Evolutionary conservation across 2,113 vertebrate species (phyloP), one percentile per base, ranked within the genome.

Genomic region (Alces alces): DNA sequence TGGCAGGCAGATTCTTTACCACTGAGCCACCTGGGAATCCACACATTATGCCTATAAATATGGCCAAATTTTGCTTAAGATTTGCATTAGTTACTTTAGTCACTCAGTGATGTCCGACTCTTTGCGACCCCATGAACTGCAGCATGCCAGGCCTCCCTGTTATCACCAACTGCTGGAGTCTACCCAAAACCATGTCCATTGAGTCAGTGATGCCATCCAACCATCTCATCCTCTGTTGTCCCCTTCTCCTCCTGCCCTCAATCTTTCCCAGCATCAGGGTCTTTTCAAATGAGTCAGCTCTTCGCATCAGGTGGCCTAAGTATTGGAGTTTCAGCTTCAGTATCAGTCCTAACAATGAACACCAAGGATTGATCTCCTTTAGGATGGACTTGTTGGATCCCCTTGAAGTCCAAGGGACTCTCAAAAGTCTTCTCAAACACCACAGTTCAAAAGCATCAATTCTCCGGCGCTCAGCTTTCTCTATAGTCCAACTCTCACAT

Each of bases 71-170:
- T 70, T 70, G 19, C n/a, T 36, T 39, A 36, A 23, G 66, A 23
- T 70, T 70, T 70, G 19, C n/a, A 70, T 70, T 70, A 70, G 19
- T 70, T 21, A 39, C n/a, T 70, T 70, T n/a, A 39, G 66, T 70
- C 21, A n/a, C n/a, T 70, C 66, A 70, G 5, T 70, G 0, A 0
- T 23, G n/a, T 39, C 66, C 0, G 0, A 39, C 19, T 70, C 19
- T 36, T 70, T 70, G 66, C 0, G 1, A 23, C 19, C 2, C n/a
- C n/a, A 70, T 23, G 10, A 70, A 70, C n/a, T 9, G 21, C n/a
- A 70, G 66, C 19, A 70, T 0, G 0, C 19, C 10, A 70, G 66
- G 19, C n/a, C 5, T 70, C 64, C 2, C 64, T 39, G 66, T 70
- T 21, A 39, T 70, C 10, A 70, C n/a, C 11, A 39, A 39, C 10